Evolutionary conservation across 2,797 vertebrate genomes (phyloP).

Genomic region (Anabacerthia variegaticeps): DNA sequence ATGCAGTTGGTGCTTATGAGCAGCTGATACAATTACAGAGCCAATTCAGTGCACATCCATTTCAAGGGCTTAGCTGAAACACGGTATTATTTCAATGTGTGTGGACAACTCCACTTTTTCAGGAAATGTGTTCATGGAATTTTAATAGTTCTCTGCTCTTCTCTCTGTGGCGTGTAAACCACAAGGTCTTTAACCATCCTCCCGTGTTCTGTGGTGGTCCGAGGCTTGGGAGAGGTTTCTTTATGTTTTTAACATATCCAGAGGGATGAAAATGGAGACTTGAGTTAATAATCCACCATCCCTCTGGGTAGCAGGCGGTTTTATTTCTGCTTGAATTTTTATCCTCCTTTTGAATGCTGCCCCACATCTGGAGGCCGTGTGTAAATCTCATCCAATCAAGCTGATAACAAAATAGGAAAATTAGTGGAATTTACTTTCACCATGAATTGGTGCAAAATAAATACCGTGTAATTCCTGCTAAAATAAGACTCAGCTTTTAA

Average conservation of each 20-base stretch:
- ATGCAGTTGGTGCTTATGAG: conserved; percentile 55
- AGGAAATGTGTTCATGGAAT: not conserved
- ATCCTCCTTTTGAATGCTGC: not conserved
- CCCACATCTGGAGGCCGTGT: conserved; percentile 29
- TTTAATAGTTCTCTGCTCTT: not conserved
- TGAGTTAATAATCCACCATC: conserved; percentile 33
- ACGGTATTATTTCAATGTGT: conserved; percentile 8
- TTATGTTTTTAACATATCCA: conserved; percentile 20
- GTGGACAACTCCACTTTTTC: conserved; percentile 11
- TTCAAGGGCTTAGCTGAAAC: conserved; percentile 39
- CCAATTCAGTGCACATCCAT: conserved; percentile 9
- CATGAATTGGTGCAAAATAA: not conserved
- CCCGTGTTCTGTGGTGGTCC: not conserved
- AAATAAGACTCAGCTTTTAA: not conserved
- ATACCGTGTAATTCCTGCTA: not conserved
- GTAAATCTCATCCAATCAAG: conserved; percentile 27
- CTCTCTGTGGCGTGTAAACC: not conserved
- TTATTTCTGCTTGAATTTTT: conserved; percentile 27
- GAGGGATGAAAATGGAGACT: conserved; percentile 39
- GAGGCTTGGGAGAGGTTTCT: not conserved
- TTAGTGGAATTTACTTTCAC: conserved; percentile 11
- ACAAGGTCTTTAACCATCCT: not conserved
- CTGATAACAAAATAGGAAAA: conserved; percentile 28
- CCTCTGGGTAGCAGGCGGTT: not conserved
- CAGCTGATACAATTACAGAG: conserved; percentile 58